A percentile compares a stretch with the other conserved stretches of the same genome.
These are phyloP conservation scores for Lepidurus couesii DNA, from an alignment of 1,140 invertebrate genomes.

Conservation along the genomic window DNA sequence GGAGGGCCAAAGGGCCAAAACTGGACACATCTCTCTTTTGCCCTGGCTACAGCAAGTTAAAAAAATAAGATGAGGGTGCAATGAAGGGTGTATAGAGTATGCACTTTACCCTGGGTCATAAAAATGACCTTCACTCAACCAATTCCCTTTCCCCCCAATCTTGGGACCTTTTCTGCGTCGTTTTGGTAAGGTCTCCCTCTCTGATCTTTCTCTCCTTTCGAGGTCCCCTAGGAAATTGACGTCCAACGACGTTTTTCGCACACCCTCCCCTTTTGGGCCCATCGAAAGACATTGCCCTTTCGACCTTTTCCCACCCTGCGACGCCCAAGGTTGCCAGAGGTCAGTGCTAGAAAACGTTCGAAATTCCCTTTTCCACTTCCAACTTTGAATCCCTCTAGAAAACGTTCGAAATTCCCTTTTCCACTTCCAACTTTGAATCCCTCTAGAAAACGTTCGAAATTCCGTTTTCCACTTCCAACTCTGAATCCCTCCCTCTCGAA, in stretches of 20 bases:
- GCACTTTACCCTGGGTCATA: conserved; percentile 30
- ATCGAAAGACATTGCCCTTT: not conserved
- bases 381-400: not conserved
- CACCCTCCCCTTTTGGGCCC: not conserved
- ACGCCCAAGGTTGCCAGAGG: not conserved
- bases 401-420: no score
- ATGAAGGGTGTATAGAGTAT: not conserved
- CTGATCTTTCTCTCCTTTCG: not conserved
- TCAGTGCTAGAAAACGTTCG: no score
- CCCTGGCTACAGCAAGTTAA: not conserved
- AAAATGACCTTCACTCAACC: conserved; percentile 24
- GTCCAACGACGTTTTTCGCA: not conserved
- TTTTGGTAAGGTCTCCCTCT: not conserved
- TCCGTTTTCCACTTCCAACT: no score
- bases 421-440: no score
- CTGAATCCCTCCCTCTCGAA: no score
- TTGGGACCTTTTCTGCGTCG: not conserved
- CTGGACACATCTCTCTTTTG: not conserved
- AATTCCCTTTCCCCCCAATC: not conserved
- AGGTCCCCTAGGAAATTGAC: conserved; percentile 25
- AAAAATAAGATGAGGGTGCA: conserved; percentile 33
- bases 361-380: not conserved
- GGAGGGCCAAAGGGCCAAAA: not conserved
- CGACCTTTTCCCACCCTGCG: not conserved
- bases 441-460: no score